Evolutionary conservation across 2,797 vertebrate genomes (phyloP).

Genomic region (Gobionotothen gibberifrons): DNA sequence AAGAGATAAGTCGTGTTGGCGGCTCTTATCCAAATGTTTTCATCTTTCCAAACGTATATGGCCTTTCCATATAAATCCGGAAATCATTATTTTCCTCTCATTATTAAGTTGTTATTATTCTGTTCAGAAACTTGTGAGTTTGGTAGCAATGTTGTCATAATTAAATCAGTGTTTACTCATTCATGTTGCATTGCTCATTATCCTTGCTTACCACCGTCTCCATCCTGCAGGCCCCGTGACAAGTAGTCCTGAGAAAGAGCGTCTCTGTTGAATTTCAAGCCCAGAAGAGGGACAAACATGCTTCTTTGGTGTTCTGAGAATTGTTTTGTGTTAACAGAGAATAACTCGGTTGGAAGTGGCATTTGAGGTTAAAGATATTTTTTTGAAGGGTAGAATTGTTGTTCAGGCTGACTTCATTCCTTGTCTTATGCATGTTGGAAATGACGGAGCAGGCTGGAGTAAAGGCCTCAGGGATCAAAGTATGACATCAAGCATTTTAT

Average conservation of each 20-base stretch:
- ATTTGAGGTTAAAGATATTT: constrained; percentile 31
- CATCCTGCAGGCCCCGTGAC: constrained; percentile 51
- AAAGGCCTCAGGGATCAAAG: constrained; percentile 34
- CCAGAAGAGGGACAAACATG: constrained; percentile 8
- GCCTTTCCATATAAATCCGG: too few species aligned
- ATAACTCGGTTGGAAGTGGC: constrained; percentile 44
- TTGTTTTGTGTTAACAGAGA: constrained; percentile 45
- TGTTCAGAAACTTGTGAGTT: constrained; percentile 16
- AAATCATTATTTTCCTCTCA: too few species aligned
- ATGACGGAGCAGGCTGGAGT: constrained; percentile 10
- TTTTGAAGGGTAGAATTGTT: constrained; percentile 26
- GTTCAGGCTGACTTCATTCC: constrained; percentile 23
- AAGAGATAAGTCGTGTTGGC: too few species aligned
- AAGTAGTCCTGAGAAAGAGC: constrained; percentile 38
- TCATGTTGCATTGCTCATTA: constrained; percentile 56
- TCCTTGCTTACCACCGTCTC: constrained; percentile 43
- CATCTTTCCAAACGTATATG: too few species aligned
- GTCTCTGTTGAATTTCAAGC: constrained; percentile 57
- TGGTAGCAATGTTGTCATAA: constrained; percentile 36
- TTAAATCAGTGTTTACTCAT: constrained; percentile 44
- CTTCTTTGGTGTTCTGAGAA: constrained; percentile 16
- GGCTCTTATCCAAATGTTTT: too few species aligned
- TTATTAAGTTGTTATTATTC: too few species aligned
- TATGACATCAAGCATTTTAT: constrained; percentile 48
- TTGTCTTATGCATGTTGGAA: constrained; percentile 33